phyloP scores from a whole-genome alignment of 2,797 vertebrate genomes.

The Coranthus polyacanthus region DNA sequence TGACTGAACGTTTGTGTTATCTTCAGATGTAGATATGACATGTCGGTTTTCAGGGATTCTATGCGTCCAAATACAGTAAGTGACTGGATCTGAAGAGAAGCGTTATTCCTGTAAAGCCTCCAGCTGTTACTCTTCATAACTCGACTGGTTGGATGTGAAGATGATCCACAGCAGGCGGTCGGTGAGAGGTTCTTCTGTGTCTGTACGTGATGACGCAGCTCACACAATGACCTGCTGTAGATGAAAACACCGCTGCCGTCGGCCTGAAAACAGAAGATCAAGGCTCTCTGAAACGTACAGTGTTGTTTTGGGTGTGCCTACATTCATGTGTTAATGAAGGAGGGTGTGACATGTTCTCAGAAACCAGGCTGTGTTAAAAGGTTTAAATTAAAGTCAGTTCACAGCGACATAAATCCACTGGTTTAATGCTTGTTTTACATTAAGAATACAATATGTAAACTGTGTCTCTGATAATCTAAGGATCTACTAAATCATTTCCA shows the following conservation, averaged over 20 bases:
- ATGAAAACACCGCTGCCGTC: background rate
- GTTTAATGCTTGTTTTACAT: too few relatives aligned
- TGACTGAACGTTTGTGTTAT: background rate
- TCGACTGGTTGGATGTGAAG: background rate
- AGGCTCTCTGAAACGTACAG: background rate
- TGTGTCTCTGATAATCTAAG: too few relatives aligned
- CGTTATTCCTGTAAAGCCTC: background rate
- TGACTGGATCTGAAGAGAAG: background rate
- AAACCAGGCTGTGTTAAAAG: background rate
- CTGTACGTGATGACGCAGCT: background rate
- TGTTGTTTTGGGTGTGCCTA: slow-evolving; percentile 6
- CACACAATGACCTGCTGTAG: too few relatives aligned
- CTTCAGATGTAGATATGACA: background rate
- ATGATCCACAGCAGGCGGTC: background rate
- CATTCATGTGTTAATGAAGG: background rate
- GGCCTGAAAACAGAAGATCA: background rate
- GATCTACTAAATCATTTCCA: too few relatives aligned
- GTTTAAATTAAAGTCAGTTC: too few relatives aligned
- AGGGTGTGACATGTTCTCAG: background rate
- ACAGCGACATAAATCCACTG: too few relatives aligned
- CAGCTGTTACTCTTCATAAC: slow-evolving; percentile 15
- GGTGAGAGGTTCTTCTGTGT: background rate
- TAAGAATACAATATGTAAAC: too few relatives aligned
- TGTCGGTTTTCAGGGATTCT: background rate
- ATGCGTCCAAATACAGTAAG: background rate